These are phyloP conservation scores for Gobionotothen gibberifrons DNA, from an alignment of 2,797 vertebrate species.

Conservation along the genomic window DNA sequence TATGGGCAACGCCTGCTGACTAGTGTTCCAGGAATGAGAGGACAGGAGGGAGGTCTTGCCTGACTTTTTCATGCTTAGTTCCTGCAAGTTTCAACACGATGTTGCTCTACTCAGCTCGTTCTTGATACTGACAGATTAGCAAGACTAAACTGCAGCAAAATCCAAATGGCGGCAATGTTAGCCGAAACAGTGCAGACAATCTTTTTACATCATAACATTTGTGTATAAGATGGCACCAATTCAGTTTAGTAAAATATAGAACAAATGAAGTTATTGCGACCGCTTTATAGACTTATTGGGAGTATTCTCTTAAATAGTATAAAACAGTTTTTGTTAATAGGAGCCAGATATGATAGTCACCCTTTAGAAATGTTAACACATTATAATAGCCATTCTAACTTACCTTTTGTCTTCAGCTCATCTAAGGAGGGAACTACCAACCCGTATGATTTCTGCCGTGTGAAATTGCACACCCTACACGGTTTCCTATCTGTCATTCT, in stretches of 20 bases:
- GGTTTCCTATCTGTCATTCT: slow-evolving; percentile 77
- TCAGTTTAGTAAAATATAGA: not conserved
- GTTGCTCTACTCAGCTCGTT: not conserved
- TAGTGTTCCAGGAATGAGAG: slow-evolving; percentile 67
- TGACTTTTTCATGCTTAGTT: slow-evolving; percentile 22
- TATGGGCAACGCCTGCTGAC: slow-evolving; percentile 64
- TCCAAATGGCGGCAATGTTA: not conserved
- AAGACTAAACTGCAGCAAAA: not conserved
- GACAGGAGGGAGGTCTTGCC: slow-evolving; percentile 2
- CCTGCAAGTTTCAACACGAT: slow-evolving; percentile 71
- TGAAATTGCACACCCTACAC: slow-evolving; percentile 82
- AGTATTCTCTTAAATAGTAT: too few species aligned
- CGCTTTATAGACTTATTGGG: too few species aligned
- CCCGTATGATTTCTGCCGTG: slow-evolving; percentile 77
- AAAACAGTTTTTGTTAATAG: not conserved
- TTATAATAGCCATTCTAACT: slow-evolving; percentile 25
- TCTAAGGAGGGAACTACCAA: slow-evolving; percentile 74
- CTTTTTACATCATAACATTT: fast-evolving
- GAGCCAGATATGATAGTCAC: fast-evolving
- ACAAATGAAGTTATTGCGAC: not conserved
- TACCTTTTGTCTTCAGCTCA: slow-evolving; percentile 83
- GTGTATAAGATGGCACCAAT: not conserved
- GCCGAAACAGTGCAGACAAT: not conserved
- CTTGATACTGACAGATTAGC: not conserved
- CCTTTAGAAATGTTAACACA: not conserved